phyloP scores from a whole-genome alignment of 2,797 vertebrate species.

The Oryzias sinensis region DNA sequence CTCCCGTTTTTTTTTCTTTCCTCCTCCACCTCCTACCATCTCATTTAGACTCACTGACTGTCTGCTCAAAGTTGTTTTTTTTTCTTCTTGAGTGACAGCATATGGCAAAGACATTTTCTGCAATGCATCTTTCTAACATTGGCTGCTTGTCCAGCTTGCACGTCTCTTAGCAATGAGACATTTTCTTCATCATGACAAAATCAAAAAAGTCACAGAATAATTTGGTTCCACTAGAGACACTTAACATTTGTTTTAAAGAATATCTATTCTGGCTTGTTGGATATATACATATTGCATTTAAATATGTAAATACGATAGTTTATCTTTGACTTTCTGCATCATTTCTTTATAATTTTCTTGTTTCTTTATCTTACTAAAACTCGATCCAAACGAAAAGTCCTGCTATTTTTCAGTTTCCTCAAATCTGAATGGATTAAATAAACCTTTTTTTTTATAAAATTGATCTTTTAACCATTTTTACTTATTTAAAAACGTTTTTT shows the following conservation, averaged over 20 bases:
- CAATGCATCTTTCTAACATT: constrained; percentile 70
- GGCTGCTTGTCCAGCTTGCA: constrained; percentile 57
- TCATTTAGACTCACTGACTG: constrained; percentile 98
- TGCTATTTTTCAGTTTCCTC: too few relatives aligned
- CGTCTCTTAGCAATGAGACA: constrained; percentile 49
- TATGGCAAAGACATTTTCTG: constrained; percentile 86
- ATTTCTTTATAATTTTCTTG: too few relatives aligned
- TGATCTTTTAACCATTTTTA: too few relatives aligned
- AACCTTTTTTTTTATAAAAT: too few relatives aligned
- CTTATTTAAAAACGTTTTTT: background rate
- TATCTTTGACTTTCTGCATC: too few relatives aligned
- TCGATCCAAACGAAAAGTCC: too few relatives aligned
- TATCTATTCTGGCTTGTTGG: too few relatives aligned
- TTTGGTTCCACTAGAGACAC: constrained; percentile 22
- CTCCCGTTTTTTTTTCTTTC: constrained; percentile 80
- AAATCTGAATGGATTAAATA: too few relatives aligned
- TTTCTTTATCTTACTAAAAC: too few relatives aligned
- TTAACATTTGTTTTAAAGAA: background rate
- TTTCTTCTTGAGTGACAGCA: constrained; percentile 91
- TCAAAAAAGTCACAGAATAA: constrained; percentile 29
- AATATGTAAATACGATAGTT: too few relatives aligned
- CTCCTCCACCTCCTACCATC: constrained; percentile 84
- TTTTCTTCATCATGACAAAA: constrained; percentile 33
- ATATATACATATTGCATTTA: too few relatives aligned
- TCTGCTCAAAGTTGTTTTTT: constrained; percentile 89